Evolutionary conservation across 2,113 vertebrate genomes (phyloP).

Genomic region (Antennarius striatus): DNA sequence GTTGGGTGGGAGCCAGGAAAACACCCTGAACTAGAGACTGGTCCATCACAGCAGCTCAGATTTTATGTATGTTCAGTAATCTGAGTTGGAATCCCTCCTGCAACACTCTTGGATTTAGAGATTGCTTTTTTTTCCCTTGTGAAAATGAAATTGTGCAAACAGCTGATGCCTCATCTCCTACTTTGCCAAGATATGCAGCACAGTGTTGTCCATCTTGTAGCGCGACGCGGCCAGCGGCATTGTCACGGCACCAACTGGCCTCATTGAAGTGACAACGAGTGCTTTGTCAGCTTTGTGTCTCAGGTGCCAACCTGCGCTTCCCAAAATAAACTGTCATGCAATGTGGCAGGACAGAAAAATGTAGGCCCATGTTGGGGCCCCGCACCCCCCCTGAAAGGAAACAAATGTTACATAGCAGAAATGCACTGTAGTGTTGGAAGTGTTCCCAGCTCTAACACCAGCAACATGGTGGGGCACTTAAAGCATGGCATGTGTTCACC

Average conservation of each 20-base stretch:
- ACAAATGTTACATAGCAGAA: conserved; percentile 75
- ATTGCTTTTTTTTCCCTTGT: conserved; percentile 1
- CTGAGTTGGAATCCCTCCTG: conserved; percentile 23
- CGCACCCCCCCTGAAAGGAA: conserved; percentile 62
- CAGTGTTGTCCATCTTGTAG: conserved; percentile 58
- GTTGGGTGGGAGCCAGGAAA: conserved; percentile 38
- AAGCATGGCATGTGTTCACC: conserved; percentile 30
- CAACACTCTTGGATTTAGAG: conserved; percentile 5
- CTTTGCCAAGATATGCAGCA: conserved; percentile 39
- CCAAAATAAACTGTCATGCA: conserved; percentile 76
- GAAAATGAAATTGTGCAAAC: conserved; percentile 44
- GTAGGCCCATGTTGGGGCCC: conserved; percentile 57
- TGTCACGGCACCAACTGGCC: conserved; percentile 63
- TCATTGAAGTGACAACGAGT: conserved; percentile 63
- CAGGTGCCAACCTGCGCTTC: conserved; percentile 72
- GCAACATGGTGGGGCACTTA: conserved; percentile 55
- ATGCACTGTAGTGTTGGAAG: conserved; percentile 59
- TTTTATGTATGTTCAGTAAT: conserved; percentile 41
- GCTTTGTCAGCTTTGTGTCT: conserved; percentile 72
- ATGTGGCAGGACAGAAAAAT: conserved; percentile 67
- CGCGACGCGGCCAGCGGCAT: conserved; percentile 48
- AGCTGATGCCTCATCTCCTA: conserved; percentile 46
- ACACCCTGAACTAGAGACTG: conserved; percentile 27
- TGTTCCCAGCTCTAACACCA: conserved; percentile 58
- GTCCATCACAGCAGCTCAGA: conserved; percentile 33